These are phyloP conservation scores for Aradophagus sp. DNA, from an alignment of 1,140 invertebrate species.

Conservation along the genomic window DNA sequence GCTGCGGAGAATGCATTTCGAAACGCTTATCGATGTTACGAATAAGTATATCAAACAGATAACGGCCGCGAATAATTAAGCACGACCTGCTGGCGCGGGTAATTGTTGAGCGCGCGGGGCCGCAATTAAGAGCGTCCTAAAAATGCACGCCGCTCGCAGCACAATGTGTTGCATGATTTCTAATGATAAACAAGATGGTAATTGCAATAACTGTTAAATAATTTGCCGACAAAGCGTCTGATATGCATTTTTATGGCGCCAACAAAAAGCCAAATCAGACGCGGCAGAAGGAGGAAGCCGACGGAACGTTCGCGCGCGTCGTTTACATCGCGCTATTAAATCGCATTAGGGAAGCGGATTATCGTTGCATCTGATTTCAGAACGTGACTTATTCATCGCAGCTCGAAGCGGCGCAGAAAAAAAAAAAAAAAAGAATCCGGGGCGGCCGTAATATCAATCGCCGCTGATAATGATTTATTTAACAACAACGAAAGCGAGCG, in stretches of 20 bases:
- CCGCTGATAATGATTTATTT: slow-evolving; percentile 44
- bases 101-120: slow-evolving; percentile 44
- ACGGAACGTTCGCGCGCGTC: slow-evolving; percentile 3
- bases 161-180: slow-evolving; percentile 44
- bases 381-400: slow-evolving; percentile 44
- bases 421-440: too few species aligned
- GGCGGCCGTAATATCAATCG: slow-evolving; percentile 32
- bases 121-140: slow-evolving; percentile 44
- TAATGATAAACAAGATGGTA: slow-evolving; percentile 49
- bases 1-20: slow-evolving; percentile 50
- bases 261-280: slow-evolving; percentile 14
- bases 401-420: slow-evolving; percentile 12
- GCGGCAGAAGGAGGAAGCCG: neutral
- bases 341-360: slow-evolving; percentile 36
- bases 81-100: slow-evolving; percentile 34
- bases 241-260: slow-evolving; percentile 37
- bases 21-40: slow-evolving; percentile 51
- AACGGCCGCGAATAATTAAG: slow-evolving; percentile 53
- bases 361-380: slow-evolving; percentile 41
- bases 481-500: slow-evolving; percentile 36
- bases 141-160: slow-evolving; percentile 34
- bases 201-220: slow-evolving; percentile 45
- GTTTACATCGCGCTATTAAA: slow-evolving; percentile 33
- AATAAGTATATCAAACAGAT: slow-evolving; percentile 56
- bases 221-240: slow-evolving; percentile 47